Percentiles rank a stretch among this genome's conserved stretches.
These are phyloP conservation scores for Spodoptera exigua DNA, from an alignment of 2,888 invertebrate species.

Conservation along the genomic window DNA sequence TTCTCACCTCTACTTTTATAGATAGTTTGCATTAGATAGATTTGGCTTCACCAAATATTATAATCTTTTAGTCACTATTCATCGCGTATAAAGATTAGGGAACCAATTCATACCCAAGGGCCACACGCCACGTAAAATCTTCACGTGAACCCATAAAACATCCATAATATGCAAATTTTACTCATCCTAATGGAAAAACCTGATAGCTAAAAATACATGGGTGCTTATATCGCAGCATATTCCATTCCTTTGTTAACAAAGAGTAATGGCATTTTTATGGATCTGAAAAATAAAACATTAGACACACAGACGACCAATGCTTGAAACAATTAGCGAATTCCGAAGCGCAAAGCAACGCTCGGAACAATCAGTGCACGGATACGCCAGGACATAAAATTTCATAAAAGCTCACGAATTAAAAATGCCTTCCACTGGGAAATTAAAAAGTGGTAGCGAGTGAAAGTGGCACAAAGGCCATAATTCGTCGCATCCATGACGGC, in stretches of 20 bases:
- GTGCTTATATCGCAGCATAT: conserved; percentile 40
- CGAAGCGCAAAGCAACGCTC: conserved; percentile 62
- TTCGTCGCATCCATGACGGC: conserved; percentile 81
- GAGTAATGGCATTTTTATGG: conserved; percentile 52
- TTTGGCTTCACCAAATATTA: conserved; percentile 23
- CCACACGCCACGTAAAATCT: conserved; percentile 36
- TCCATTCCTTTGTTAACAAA: conserved; percentile 53
- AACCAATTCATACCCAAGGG: conserved; percentile 14
- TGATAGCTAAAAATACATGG: conserved; percentile 52
- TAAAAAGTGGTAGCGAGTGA: conserved; percentile 82
- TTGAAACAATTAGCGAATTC: conserved; percentile 73
- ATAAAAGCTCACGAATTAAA: conserved; percentile 85
- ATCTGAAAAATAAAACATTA: conserved; percentile 55
- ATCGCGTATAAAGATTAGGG: conserved; percentile 17
- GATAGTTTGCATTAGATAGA: background rate
- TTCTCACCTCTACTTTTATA: background rate
- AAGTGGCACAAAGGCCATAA: conserved; percentile 86
- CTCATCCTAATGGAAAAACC: conserved; percentile 48
- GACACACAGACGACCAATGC: conserved; percentile 58
- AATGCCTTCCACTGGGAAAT: conserved; percentile 82
- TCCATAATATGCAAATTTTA: conserved; percentile 36
- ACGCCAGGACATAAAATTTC: conserved; percentile 79
- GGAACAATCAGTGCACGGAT: conserved; percentile 75
- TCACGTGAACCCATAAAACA: conserved; percentile 36
- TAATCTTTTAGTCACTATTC: conserved; percentile 32